Conservation (phyloP, 2,888 invertebrate species). For the Erebia aethiops region DNA sequence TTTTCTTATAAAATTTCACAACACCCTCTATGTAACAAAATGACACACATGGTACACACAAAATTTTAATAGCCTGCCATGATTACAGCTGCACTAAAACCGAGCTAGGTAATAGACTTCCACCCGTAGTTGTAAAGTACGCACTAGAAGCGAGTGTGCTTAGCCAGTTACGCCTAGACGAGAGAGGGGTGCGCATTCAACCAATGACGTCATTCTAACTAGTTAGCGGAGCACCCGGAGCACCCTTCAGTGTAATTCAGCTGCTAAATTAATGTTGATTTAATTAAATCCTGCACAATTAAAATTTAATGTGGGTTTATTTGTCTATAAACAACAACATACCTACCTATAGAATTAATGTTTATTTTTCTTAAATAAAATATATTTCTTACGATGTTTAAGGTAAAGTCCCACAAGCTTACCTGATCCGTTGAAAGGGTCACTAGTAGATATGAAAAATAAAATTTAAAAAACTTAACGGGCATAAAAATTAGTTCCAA, state of each 20-base stretch:
- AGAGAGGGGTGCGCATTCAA: constrained; percentile 68
- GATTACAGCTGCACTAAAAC: constrained; percentile 34
- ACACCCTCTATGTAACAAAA: constrained; percentile 3
- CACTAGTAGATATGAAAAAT: too few relatives aligned
- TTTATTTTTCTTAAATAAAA: too few relatives aligned
- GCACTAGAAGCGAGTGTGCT: constrained; percentile 37
- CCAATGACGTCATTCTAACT: constrained; percentile 68
- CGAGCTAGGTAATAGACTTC: constrained; percentile 37
- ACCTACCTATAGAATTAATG: not conserved
- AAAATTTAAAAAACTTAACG: too few relatives aligned
- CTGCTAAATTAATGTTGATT: constrained; percentile 35
- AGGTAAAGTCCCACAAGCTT: too few relatives aligned
- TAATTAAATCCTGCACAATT: constrained; percentile 22
- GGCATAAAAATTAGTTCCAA: too few relatives aligned
- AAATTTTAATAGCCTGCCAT: constrained; percentile 27
- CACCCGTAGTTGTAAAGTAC: constrained; percentile 41
- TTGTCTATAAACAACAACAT: not conserved
- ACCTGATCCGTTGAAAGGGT: too few relatives aligned
- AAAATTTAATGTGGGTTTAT: constrained; percentile 10
- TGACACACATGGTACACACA: constrained; percentile 5
- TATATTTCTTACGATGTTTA: too few relatives aligned
- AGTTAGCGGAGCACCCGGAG: constrained; percentile 34
- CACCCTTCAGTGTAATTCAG: constrained; percentile 34
- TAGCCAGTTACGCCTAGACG: constrained; percentile 44
- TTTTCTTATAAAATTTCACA: too few relatives aligned